Percentiles rank a stretch among this genome's conserved stretches.
Evolutionary conservation across 2,888 invertebrate species (phyloP).

Genomic region (Idaea aversata): DNA sequence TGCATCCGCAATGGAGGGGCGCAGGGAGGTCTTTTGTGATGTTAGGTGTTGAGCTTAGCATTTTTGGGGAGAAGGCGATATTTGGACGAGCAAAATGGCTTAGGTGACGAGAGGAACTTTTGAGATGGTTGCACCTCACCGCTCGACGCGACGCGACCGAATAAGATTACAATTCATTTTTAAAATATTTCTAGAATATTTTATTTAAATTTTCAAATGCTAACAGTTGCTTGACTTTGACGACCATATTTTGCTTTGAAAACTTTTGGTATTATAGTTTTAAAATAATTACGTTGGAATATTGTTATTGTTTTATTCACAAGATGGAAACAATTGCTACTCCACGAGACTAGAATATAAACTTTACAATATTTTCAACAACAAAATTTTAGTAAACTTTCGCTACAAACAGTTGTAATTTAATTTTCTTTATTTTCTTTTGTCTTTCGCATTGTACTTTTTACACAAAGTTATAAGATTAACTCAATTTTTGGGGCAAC

Average conservation of each 20-base stretch:
- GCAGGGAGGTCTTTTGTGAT: conserved; percentile 31
- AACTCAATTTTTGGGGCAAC: conserved; percentile 58
- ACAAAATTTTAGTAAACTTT: conserved; percentile 24
- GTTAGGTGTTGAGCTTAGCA: conserved; percentile 25
- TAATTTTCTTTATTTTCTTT: conserved; percentile 48
- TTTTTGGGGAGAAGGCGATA: conserved; percentile 11
- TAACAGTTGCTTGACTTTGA: neutral
- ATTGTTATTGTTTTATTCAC: neutral
- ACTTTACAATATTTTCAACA: conserved; percentile 23
- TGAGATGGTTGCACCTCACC: neutral
- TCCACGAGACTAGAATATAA: conserved; percentile 16
- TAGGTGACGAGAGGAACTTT: conserved; percentile 8
- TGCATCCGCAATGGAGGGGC: conserved; percentile 42
- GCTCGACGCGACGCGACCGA: neutral
- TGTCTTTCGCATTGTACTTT: conserved; percentile 46
- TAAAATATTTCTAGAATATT: neutral
- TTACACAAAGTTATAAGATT: conserved; percentile 54
- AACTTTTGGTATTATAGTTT: neutral
- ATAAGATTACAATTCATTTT: neutral
- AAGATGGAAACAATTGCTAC: neutral
- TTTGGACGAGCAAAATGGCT: conserved; percentile 13
- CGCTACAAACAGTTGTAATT: conserved; percentile 41
- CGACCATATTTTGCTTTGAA: neutral
- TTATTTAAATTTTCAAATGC: neutral
- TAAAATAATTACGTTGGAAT: neutral